Conservation (phyloP, 2,113 vertebrate species). For the Gyps fulvus region DNA sequence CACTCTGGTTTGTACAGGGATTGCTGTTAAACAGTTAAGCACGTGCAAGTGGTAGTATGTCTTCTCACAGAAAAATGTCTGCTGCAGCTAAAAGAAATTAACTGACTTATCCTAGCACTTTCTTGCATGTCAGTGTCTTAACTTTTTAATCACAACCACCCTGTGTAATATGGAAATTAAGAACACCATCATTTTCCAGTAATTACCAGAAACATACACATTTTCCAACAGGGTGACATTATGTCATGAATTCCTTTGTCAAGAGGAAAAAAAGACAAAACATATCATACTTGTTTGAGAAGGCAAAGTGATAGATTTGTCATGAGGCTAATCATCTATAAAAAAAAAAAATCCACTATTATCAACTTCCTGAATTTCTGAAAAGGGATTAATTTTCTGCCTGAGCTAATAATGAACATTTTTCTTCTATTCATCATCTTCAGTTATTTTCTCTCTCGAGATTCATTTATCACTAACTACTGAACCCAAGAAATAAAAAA, state of each 20-base stretch:
- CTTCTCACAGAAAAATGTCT: background rate
- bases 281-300: background rate
- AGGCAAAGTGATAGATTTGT: conserved; percentile 57
- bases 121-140: conserved; percentile 22
- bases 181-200: conserved; percentile 43
- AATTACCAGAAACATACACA: conserved; percentile 40
- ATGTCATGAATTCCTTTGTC: conserved; percentile 26
- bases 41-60: background rate
- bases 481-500: conserved; percentile 63
- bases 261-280: conserved; percentile 14
- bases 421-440: conserved; percentile 47
- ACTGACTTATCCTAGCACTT: background rate
- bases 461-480: conserved; percentile 65
- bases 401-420: conserved; percentile 51
- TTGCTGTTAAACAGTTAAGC: background rate
- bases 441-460: conserved; percentile 57
- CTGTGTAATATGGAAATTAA: conserved; percentile 38
- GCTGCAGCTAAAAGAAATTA: background rate
- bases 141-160: conserved; percentile 27
- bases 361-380: conserved; percentile 53
- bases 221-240: conserved; percentile 33
- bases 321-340: conserved; percentile 68
- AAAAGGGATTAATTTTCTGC: conserved; percentile 54
- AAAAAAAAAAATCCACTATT: conserved; percentile 32
- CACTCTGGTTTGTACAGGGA: background rate